Evolutionary conservation across 2,888 invertebrate species (phyloP), one percentile per base, ranked within the genome.

Genomic region (Melinaea menophilus): DNA sequence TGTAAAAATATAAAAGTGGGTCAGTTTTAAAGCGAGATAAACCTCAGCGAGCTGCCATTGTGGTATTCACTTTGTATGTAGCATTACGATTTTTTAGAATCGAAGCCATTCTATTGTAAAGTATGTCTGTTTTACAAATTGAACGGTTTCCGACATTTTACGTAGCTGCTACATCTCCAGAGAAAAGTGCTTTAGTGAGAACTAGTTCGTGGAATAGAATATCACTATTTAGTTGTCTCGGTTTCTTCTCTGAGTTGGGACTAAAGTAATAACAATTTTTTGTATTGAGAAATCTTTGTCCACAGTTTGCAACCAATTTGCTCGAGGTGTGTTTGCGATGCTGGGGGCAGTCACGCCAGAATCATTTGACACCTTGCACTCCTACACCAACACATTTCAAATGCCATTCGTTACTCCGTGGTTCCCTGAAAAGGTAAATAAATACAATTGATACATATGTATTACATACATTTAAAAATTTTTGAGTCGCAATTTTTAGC

Each of bases 351-450:
- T 97, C 55, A 96, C 96, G 60, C 96, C 97, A 48, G 97, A 97
- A 79, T 97, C 97, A n/a, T 98, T 97, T 82, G 97, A 97, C 88
- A 97, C 97, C 4, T 92, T 98, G 59, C 97, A 97, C 84, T 97
- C 97, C 31, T 98, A 97, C 88, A 96, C 96, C 78, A 97, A 98
- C 86, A 97, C 97, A 59, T 98, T 98, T 84, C 97, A 98, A 90
- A 96, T 97, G 96, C 97, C 97, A 48, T 97, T 97, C 82, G 95
- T 97, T 68, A 97, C 97, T 56, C 97, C 97, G 12, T 97, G 97
- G 96, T 97, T 97, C 80, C 97, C 97, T 0, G 97, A 97, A 86
- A 97, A 97, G 93, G 95, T 95, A 73, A 64, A 63, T 45, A 41
- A 33, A 4, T 31, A 58, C 4, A 7, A 5, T 11, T 45, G 34